Conservation (phyloP, 2,797 vertebrate species). For the Trachops cirrhosus region DNA sequence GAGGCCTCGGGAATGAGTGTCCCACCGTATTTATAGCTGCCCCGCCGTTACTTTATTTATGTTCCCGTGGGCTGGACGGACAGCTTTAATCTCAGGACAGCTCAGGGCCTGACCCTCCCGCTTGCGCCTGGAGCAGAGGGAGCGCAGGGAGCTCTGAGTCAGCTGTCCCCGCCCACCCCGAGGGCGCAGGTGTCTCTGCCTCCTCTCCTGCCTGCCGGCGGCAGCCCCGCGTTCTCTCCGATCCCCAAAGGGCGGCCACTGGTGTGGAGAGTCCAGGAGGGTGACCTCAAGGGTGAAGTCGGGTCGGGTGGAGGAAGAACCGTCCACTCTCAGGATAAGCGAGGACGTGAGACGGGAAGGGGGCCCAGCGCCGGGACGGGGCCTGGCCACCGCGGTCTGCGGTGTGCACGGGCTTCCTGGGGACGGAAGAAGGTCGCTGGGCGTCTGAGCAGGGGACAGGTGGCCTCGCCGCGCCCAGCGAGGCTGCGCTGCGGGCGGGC, state of each 20-base stretch:
- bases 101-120: accelerated
- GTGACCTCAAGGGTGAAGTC: background rate
- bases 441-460: accelerated
- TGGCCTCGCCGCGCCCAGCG: accelerated
- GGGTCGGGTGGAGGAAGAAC: accelerated
- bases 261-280: accelerated
- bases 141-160: accelerated
- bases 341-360: accelerated
- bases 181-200: accelerated
- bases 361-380: accelerated
- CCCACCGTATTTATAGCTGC: background rate
- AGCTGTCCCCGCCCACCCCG: accelerated
- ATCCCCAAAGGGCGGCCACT: background rate
- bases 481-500: accelerated
- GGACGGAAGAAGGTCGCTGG: background rate
- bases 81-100: accelerated
- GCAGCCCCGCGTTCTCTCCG: background rate
- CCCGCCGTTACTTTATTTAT: accelerated
- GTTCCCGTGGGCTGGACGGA: background rate
- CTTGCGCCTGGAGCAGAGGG: background rate
- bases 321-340: accelerated
- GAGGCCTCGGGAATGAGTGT: background rate
- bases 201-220: background rate
- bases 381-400: accelerated
- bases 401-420: accelerated